Percentiles rank a stretch among this genome's conserved stretches.
Conservation (phyloP, 2,797 vertebrate genomes). For the Sciaenops ocellatus region DNA sequence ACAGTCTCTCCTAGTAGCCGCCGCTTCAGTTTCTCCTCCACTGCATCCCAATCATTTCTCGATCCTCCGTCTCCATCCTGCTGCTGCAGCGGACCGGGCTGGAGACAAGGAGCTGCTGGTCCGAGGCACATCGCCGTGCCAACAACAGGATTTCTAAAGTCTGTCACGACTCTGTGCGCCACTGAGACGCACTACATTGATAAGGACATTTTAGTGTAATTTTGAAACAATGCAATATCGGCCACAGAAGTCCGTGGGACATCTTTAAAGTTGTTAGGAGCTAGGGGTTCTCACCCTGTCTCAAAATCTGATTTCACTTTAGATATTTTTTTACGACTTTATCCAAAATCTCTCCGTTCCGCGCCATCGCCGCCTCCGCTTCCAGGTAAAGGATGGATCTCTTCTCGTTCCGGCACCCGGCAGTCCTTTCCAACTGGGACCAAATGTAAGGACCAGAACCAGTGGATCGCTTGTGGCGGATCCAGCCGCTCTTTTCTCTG, state of each 20-base stretch:
- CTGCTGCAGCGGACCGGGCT: constrained; percentile 54
- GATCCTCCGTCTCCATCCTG: constrained; percentile 16
- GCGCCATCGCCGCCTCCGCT: constrained; percentile 28
- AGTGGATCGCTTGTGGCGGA: constrained; percentile 44
- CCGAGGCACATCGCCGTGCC: constrained; percentile 19
- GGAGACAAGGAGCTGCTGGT: constrained; percentile 32
- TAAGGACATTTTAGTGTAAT: neutral
- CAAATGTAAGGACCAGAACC: constrained; percentile 64
- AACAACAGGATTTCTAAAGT: constrained; percentile 43
- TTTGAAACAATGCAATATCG: constrained; percentile 19
- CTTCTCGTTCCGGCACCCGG: constrained; percentile 28
- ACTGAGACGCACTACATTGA: constrained; percentile 38
- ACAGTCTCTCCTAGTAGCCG: constrained; percentile 62
- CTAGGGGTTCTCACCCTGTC: constrained; percentile 15
- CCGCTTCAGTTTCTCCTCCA: constrained; percentile 60
- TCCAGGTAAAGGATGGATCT: constrained; percentile 65
- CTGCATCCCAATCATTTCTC: constrained; percentile 57
- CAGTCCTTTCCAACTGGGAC: constrained; percentile 46
- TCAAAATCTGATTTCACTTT: constrained; percentile 38
- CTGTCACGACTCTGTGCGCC: constrained; percentile 59
- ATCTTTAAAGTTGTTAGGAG: constrained; percentile 63
- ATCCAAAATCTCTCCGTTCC: neutral
- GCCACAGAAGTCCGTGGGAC: constrained; percentile 40
- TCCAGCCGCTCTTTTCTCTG: constrained; percentile 23
- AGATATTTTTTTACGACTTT: constrained; percentile 39